A percentile compares a stretch with the other conserved stretches of the same genome.
phyloP scores from a whole-genome alignment of 1,140 invertebrate genomes.

The Papilio glaucus region DNA sequence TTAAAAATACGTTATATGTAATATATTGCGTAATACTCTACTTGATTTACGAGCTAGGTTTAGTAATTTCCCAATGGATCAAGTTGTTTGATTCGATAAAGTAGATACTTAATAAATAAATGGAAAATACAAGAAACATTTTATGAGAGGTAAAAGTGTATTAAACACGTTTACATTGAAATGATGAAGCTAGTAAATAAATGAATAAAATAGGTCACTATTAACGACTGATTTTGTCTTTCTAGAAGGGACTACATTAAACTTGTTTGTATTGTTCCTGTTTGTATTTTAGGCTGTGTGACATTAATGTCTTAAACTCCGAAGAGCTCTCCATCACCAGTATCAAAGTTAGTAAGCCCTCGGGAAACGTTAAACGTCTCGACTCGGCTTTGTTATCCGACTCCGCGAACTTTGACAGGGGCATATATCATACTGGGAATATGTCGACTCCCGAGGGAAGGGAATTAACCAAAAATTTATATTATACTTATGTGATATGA shows the following conservation, averaged over 20 bases:
- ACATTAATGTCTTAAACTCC: neutral
- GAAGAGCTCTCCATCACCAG: neutral
- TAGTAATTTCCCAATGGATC: too few species aligned
- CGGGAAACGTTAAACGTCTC: slow-evolving; percentile 12
- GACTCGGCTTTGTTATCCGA: slow-evolving; percentile 8
- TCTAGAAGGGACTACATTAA: neutral
- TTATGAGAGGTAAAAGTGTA: too few species aligned
- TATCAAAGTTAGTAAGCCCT: slow-evolving; percentile 3
- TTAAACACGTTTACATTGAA: too few species aligned
- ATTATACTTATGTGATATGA: neutral
- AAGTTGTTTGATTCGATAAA: too few species aligned
- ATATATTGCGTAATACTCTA: too few species aligned
- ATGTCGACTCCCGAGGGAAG: neutral
- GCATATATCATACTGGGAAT: neutral
- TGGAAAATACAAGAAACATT: too few species aligned
- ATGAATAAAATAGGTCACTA: neutral
- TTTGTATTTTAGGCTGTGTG: neutral
- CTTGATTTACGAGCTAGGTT: too few species aligned
- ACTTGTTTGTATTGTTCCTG: neutral
- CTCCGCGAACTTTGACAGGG: neutral
- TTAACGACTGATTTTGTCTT: neutral
- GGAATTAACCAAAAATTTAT: neutral
- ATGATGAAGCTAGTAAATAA: neutral
- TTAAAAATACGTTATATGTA: too few species aligned
- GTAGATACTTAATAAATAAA: too few species aligned